Evolutionary conservation across 2,113 vertebrate genomes (phyloP), one percentile per base, ranked within the genome.

Genomic region (Propithecus coquereli): DNA sequence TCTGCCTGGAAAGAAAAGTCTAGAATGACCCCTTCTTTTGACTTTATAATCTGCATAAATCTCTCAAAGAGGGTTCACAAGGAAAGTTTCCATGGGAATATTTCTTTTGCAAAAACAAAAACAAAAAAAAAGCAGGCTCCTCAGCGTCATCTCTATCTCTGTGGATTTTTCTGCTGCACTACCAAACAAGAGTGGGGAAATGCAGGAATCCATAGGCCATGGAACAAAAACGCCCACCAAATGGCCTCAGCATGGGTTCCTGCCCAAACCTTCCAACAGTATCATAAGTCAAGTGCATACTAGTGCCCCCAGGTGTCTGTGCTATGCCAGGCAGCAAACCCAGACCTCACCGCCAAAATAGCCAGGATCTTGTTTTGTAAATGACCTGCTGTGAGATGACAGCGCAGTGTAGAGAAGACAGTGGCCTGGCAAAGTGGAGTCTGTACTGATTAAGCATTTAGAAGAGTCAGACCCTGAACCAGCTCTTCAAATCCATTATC

Each of bases 41-140:
- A 94, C 80, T 98, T 97, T 94, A 84, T 96, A 98, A 98, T 97
- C 95, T 95, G 95, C 43, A 94, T 81, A 98, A 98, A 97, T 91
- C 94, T 97, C 87, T 79, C 81, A n/a, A 97, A 96, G 82, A 94
- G 57, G 68, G 61, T 95, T 98, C 95, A 70, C 3, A 3, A 37
- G 66, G 25, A 96, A 95, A 61, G 22, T 97, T 98, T 97, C 84
- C 71, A 87, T 1, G 74, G 74, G 65, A 97, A 82, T 0, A 47
- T 52, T 93, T 85, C 83, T 95, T 90, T 52, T 61, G 2, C 5
- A 47, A 87, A 83, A 85, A 70, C 66, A 76, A 87, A 52, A 54
- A 47, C n/a, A 13, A 14, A 25, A 20, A 17, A 27, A 68, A 76
- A 23, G 34, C 5, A 0, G 30, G 11, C 73, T 85, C 73, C 68